Evolutionary conservation across 2,113 vertebrate genomes (phyloP).

Genomic region (Mystacornis crossleyi): DNA sequence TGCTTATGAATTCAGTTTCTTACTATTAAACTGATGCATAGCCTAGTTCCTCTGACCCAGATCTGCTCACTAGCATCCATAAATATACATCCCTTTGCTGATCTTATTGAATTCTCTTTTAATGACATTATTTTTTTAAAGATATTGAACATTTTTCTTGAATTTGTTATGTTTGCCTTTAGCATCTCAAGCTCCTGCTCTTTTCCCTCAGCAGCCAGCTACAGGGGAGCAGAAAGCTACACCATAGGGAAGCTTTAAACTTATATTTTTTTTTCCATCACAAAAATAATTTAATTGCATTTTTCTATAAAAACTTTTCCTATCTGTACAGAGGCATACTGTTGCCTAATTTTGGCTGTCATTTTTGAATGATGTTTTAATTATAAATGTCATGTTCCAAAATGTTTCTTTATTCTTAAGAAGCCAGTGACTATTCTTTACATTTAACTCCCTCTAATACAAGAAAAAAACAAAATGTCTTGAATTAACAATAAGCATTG

Average conservation of each 20-base stretch:
- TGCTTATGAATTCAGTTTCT: not conserved
- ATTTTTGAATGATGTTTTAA: not conserved
- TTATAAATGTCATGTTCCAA: not conserved
- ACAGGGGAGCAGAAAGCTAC: not conserved
- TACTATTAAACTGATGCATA: not conserved
- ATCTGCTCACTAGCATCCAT: not conserved
- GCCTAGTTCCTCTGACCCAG: not conserved
- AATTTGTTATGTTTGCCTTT: not conserved
- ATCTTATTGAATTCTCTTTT: not conserved
- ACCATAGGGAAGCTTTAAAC: not conserved
- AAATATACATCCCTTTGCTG: not conserved
- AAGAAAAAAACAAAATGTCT: not conserved
- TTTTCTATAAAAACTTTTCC: not conserved
- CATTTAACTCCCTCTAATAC: not conserved
- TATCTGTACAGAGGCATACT: not conserved
- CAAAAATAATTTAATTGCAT: not conserved
- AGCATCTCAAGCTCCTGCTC: not conserved
- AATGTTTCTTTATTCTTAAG: not conserved
- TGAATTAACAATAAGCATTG: not conserved
- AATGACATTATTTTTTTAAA: not conserved
- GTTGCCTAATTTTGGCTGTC: not conserved
- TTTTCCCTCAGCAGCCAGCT: not conserved
- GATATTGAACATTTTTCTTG: not conserved
- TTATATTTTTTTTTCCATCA: not conserved
- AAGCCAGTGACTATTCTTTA: not conserved